phyloP scores from a whole-genome alignment of 2,888 invertebrate genomes.

The Dilophus febrilis region DNA sequence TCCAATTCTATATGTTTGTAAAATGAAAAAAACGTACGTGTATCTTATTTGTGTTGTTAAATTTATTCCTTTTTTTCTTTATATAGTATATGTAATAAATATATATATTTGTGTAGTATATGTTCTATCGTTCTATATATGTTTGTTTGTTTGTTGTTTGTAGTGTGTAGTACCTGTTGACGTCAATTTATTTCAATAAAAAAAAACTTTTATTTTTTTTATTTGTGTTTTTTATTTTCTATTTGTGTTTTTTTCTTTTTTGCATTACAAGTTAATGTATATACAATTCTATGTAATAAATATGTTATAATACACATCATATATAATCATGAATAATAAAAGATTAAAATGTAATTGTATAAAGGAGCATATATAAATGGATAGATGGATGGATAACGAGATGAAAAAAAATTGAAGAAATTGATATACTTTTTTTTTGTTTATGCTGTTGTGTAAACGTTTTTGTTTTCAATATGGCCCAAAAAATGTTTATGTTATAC shows the following conservation, averaged over 20 bases:
- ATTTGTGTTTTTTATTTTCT: neutral
- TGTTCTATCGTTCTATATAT: no score
- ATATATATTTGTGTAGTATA: no score
- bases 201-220: neutral
- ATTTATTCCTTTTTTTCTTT: no score
- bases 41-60: no score
- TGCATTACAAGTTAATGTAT: neutral
- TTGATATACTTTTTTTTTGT: neutral
- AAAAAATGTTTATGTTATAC: no score
- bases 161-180: conserved; percentile 5
- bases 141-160: no score
- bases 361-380: neutral
- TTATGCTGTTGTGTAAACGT: neutral
- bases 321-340: conserved; percentile 1
- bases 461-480: no score
- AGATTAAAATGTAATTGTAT: no score
- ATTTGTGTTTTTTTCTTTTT: neutral
- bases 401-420: neutral
- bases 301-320: no score
- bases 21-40: no score
- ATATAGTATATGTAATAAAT: no score
- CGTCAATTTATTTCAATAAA: conserved; percentile 5
- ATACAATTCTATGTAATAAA: neutral
- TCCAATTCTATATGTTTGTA: no score
- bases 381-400: neutral